Evolutionary conservation across 2,888 invertebrate genomes (phyloP), one percentile per base, ranked within the genome.

Genomic region (Hoplodrina ambigua): DNA sequence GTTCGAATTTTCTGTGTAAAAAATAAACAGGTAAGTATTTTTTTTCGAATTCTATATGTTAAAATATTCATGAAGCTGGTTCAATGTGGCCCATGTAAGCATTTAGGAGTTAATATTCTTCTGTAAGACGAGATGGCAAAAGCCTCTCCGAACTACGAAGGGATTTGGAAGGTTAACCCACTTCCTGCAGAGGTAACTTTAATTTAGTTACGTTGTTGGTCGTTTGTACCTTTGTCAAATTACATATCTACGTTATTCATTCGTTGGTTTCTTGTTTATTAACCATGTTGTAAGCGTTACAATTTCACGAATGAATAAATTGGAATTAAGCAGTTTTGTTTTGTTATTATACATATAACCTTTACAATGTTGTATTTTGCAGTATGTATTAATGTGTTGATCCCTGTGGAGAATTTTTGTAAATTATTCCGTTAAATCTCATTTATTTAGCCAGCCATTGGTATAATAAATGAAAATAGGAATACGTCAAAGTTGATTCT

Each of bases 201-300:
- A 86, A 87, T 86, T 83, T 85, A 83, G 85, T 87, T 87, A 84
- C 75, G 70, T 57, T 81, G 79, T 78, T 78, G 76, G 80, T 72
- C 85, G 80, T 82, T 83, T 86, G 81, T 87, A 82, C 82, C 86
- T 84, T 82, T 83, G 83, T 86, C 82, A 85, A 86, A 85, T 85
- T 85, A 85, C 76, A 79, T 80, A 84, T 83, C 75, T 78, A 76
- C 75, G 76, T 84, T 82, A 80, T 78, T 82, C 53, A 75, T 85
- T 83, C 52, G 70, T 72, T 66, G 69, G 53, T 68, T 87, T 73
- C 75, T 80, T 83, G 80, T 85, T 80, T 85, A 75, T 80, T 83
- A 80, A 82, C 72, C 65, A 58, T 61, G 62, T 60, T 71, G 57
- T 71, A 68, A 62, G 59, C 56, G 66, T 72, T 66, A 69, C 56